Base-by-base conservation (phyloP, 1,140 invertebrate genomes). In the Drosophila navojoa region DNA sequence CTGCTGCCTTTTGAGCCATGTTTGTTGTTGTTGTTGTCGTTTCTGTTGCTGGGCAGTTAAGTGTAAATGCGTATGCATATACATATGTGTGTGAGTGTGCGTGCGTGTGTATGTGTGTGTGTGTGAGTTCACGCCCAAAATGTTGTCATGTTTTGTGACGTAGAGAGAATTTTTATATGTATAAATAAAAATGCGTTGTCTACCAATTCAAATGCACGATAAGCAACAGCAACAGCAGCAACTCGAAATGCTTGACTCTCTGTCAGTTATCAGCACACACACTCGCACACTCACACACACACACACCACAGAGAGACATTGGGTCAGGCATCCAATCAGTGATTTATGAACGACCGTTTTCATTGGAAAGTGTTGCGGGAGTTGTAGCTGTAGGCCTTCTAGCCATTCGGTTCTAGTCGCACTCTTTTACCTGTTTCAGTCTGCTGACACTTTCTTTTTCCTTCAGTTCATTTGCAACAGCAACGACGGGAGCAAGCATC, bases 111-210 rank as follows among this genome's bases (percentile, higher is more conserved):
- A 54, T 53, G 38, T 47, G 40, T 69, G 44, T 66, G 59, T 35
- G 55, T 57, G 58, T 57, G 71, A 38, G 84, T 71, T 90, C 85
- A 90, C 86, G 86, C 86, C 86, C 86, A 90, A 86, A 90, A 75
- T 85, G 84, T 85, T 77, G 81, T 90, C 86, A 84, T 90, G 81
- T 90, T 90, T 60, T 84, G 85, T 80, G 84, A 73, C 79, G 69
- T 62, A 63, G 42, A 64, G 70, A 90, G 69, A 76, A 79, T 69
- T 76, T 76, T 76, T 76, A 63, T 76, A 77, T 75, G 58, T 76
- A 77, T 70, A 74, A 55, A 58, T 58, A 68, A 74, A 86, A 90
- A 86, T 90, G 76, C 74, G 76, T 73, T 77, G 77, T 68, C 59
- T 74, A 79, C 81, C 85, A 90, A 89, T 90, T 90, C 75, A 90